These are phyloP conservation scores for Epistrophe grossulariae DNA, from an alignment of 2,888 invertebrate genomes.

Conservation along the genomic window DNA sequence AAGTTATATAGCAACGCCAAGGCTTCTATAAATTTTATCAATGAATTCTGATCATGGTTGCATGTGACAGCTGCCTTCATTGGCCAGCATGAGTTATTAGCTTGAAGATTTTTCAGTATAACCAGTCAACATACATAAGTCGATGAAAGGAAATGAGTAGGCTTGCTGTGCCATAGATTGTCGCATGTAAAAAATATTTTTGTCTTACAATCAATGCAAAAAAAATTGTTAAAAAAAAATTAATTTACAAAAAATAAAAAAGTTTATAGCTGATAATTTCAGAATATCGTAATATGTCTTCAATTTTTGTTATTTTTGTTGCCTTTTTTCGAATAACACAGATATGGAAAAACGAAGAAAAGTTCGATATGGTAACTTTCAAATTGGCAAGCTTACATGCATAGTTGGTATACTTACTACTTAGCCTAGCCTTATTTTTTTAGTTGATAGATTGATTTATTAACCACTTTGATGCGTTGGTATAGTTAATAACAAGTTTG, in stretches of 20 bases:
- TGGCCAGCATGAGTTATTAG: slow-evolving; percentile 68
- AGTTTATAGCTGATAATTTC: too few species aligned
- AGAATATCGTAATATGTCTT: slow-evolving; percentile 16
- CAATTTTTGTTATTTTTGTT: neutral
- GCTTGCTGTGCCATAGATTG: slow-evolving; percentile 30
- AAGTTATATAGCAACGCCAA: slow-evolving; percentile 39
- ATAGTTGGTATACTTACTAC: too few species aligned
- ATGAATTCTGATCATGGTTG: slow-evolving; percentile 72
- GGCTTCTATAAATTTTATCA: slow-evolving; percentile 70
- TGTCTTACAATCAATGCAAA: neutral
- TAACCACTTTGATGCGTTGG: slow-evolving; percentile 22
- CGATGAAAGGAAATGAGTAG: slow-evolving; percentile 66
- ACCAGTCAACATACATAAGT: neutral
- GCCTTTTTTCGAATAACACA: neutral
- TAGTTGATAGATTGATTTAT: slow-evolving; percentile 28
- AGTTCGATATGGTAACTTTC: neutral
- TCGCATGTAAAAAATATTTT: slow-evolving; percentile 44
- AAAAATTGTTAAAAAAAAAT: neutral
- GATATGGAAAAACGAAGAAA: neutral
- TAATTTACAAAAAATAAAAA: neutral
- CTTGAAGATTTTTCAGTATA: slow-evolving; percentile 47
- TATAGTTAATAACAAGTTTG: slow-evolving; percentile 1
- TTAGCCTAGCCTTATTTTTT: slow-evolving; percentile 8
- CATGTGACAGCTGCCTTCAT: slow-evolving; percentile 68
- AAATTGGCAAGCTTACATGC: neutral